Percentiles rank a stretch among this genome's conserved stretches.
These are phyloP conservation scores for Cataglyphis altisquamis DNA, from an alignment of 2,888 invertebrate species.

Conservation along the genomic window DNA sequence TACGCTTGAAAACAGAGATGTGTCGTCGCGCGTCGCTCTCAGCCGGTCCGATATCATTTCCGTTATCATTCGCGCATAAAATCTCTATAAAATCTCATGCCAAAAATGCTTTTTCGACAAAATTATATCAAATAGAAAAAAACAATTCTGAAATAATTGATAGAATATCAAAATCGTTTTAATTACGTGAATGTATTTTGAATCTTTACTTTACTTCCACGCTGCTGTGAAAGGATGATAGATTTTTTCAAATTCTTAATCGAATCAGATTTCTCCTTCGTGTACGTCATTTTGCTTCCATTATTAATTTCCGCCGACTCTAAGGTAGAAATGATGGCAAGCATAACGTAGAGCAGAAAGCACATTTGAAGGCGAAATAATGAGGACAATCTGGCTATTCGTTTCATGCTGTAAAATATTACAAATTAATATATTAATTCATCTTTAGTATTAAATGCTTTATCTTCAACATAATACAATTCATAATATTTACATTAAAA, in stretches of 20 bases:
- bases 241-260: neutral
- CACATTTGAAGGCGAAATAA: conserved; percentile 9
- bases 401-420: conserved; percentile 40
- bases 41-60: conserved; percentile 26
- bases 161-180: neutral
- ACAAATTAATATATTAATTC: neutral
- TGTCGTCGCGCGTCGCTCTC: conserved; percentile 51
- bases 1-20: conserved; percentile 59
- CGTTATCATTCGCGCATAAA: neutral
- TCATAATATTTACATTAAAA: neutral
- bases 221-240: neutral
- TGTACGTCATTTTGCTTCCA: neutral
- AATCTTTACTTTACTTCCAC: conserved; percentile 3
- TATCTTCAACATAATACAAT: neutral
- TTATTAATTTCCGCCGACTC: conserved; percentile 19
- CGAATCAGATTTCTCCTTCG: neutral
- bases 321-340: conserved; percentile 12
- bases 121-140: neutral
- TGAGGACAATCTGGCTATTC: neutral
- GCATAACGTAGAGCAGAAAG: conserved; percentile 43
- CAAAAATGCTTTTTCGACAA: neutral
- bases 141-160: neutral
- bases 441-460: neutral
- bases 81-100: neutral
- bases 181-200: neutral